Evolutionary conservation across 2,888 invertebrate genomes (phyloP).

Genomic region (Calliopum simillimum): DNA sequence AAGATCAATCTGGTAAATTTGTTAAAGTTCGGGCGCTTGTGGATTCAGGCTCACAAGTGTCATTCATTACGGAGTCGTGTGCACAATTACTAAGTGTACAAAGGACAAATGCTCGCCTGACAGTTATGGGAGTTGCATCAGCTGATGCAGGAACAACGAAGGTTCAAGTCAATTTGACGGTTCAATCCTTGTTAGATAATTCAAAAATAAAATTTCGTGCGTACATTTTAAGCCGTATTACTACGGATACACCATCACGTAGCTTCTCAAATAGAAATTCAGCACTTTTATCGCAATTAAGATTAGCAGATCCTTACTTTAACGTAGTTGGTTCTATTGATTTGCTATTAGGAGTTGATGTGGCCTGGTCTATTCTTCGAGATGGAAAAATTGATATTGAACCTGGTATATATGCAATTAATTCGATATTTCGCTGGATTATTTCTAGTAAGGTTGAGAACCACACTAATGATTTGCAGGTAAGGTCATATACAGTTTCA

Average conservation of each 20-base stretch:
- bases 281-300: not conserved
- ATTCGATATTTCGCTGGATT: conserved; percentile 17
- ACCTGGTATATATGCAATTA: not conserved
- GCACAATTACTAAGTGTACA: conserved; percentile 10
- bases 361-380: conserved; percentile 8
- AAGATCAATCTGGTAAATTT: conserved; percentile 9
- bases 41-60: conserved; percentile 28
- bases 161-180: conserved; percentile 8
- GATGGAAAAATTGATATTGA: conserved; percentile 1
- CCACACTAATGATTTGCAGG: not conserved
- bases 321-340: conserved; percentile 16
- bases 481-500: not conserved
- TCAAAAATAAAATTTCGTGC: conserved; percentile 13
- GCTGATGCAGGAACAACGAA: conserved; percentile 20
- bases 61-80: conserved; percentile 28
- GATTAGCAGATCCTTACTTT: conserved; percentile 26
- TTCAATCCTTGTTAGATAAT: not conserved
- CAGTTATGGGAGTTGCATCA: conserved; percentile 12
- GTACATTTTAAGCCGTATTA: conserved; percentile 21
- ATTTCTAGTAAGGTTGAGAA: not conserved
- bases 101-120: conserved; percentile 11
- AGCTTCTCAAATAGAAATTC: not conserved
- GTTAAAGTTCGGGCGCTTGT: conserved; percentile 7
- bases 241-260: conserved; percentile 14
- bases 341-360: conserved; percentile 22